phyloP scores from a whole-genome alignment of 92 coral and sea anemone species.

The Zoanthus gigantus region DNA sequence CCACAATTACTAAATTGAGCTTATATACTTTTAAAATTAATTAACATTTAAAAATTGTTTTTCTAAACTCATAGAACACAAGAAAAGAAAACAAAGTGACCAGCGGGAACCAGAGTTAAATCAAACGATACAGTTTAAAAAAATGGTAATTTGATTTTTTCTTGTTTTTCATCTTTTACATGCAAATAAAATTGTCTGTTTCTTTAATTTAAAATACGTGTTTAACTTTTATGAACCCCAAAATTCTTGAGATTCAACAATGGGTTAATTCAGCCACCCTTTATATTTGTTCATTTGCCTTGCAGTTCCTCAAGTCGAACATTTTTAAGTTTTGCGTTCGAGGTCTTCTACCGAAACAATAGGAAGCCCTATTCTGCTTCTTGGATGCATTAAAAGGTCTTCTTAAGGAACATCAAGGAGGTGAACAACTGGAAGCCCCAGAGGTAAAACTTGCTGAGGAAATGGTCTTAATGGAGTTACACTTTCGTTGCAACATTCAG shows the following conservation, averaged over 20 bases:
- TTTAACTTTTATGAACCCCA: background rate
- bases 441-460: slow-evolving; percentile 21
- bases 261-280: too few relatives aligned
- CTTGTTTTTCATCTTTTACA: too few relatives aligned
- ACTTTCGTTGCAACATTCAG: slow-evolving; percentile 13
- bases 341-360: slow-evolving; percentile 46
- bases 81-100: slow-evolving; percentile 2
- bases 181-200: too few relatives aligned
- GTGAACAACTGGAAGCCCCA: background rate
- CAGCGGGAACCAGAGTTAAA: background rate
- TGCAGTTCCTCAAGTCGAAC: slow-evolving; percentile 51
- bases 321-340: slow-evolving; percentile 42
- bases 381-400: slow-evolving; percentile 13
- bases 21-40: too few relatives aligned
- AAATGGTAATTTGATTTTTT: too few relatives aligned
- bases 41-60: too few relatives aligned
- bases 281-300: background rate
- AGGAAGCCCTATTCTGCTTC: slow-evolving; percentile 29
- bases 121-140: too few relatives aligned
- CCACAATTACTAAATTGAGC: too few relatives aligned
- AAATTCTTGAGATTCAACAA: background rate
- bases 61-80: background rate
- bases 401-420: background rate
- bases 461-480: slow-evolving; percentile 18
- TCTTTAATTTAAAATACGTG: background rate